Evolutionary conservation across 35 echinoderm and acorn worm species (phyloP), one percentile per base, ranked within the genome.

Genomic region (Ptychodera flava): DNA sequence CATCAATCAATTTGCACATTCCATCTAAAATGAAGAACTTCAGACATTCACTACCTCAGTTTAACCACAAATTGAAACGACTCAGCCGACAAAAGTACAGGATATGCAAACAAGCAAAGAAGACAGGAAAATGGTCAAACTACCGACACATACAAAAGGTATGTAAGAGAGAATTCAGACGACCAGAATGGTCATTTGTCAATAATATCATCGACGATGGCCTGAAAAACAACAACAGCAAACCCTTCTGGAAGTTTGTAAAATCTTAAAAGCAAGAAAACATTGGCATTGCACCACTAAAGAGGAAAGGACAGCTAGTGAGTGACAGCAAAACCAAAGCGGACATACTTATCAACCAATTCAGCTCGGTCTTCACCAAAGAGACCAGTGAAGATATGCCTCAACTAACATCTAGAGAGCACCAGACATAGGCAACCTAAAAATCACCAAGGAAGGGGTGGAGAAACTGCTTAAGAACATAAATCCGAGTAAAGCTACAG

Each of bases 291-390:
- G 79, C 82, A 30, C 83, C 83, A 27, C 53, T 90, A 31, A 84
- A 16, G 85, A 53, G 85, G 33, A 90, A 85, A 36, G 32, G 29
- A 32, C 36, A 35, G 83, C 84, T 16, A 0, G 88, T 90, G 29
- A 29, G 82, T 30, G 88, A 85, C 83, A 90, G 83, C 76, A 90
- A 84, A 77, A 37, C 77, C 28, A 79, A 85, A 79, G 89, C 89
- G 29, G 38, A 37, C 2, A 85, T 90, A 33, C 52, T 90, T 16
- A 90, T 80, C 33, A 79, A 1, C 28, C 89, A 85, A 78, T 90
- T 90, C 82, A 79, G 52, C 37, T 90, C 89, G 16, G 89, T 90
- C 2, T 90, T 90, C 80, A 90, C 89, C 45, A 37, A 82, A 15
- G 83, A 85, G 80, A 53, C 6, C 79, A 22, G 85, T n/a, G 31